Conservation (phyloP, 2,888 invertebrate genomes). For the Cheilosia vernalis region DNA sequence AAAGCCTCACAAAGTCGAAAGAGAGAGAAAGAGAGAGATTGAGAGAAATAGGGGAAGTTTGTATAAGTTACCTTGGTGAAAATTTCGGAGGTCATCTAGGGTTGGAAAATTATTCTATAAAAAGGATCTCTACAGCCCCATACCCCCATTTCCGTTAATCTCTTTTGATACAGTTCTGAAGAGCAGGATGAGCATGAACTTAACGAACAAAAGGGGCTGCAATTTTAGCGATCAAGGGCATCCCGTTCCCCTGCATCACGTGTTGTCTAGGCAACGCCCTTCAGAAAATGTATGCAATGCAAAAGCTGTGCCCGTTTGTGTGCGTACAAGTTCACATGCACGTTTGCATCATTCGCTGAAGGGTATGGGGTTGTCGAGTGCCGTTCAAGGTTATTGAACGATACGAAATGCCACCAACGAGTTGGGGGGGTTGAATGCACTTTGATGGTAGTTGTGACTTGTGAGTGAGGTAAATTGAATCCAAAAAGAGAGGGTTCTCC, state of each 20-base stretch:
- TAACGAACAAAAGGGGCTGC: neutral
- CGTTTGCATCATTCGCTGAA: slow-evolving; percentile 2
- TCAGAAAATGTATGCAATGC: slow-evolving; percentile 38
- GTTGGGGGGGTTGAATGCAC: slow-evolving; percentile 61
- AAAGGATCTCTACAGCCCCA: neutral
- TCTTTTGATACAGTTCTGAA: slow-evolving; percentile 11
- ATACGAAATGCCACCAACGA: slow-evolving; percentile 46
- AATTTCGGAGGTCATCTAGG: slow-evolving; percentile 37
- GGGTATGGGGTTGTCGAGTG: slow-evolving; percentile 12
- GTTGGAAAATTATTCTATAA: slow-evolving; percentile 30
- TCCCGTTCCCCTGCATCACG: slow-evolving; percentile 63
- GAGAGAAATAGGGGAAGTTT: neutral
- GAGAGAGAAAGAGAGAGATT: slow-evolving; percentile 7
- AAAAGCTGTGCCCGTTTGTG: slow-evolving; percentile 21
- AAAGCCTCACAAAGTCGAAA: slow-evolving; percentile 22
- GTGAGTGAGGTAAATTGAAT: slow-evolving; percentile 38
- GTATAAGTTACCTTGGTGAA: slow-evolving; percentile 44
- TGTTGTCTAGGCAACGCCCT: slow-evolving; percentile 76
- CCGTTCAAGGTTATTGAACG: slow-evolving; percentile 71
- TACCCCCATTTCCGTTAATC: neutral
- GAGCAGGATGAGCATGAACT: neutral
- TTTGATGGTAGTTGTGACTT: slow-evolving; percentile 72
- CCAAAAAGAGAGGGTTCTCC: slow-evolving; percentile 12
- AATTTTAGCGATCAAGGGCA: slow-evolving; percentile 59
- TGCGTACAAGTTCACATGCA: slow-evolving; percentile 47